These are phyloP conservation scores for Pelochelys cantorii DNA, from an alignment of 2,797 vertebrate genomes.

Conservation along the genomic window DNA sequence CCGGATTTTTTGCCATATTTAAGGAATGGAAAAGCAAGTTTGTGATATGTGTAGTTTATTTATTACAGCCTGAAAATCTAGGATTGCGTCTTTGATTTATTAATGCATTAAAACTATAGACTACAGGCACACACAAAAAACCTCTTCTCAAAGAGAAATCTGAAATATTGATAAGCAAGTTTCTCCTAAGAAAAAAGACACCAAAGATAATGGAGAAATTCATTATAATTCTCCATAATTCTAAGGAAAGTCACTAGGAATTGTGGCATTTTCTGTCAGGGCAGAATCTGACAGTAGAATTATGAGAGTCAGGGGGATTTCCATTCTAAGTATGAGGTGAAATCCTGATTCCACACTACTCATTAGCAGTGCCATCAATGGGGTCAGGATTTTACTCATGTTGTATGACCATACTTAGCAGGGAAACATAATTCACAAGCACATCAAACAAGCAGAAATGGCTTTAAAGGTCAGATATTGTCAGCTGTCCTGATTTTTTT, in stretches of 20 bases:
- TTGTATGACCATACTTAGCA: not conserved
- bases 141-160: not conserved
- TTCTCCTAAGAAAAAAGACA: not conserved
- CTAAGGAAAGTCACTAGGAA: not conserved
- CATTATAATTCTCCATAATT: too few relatives aligned
- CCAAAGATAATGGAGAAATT: accelerated
- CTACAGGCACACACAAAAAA: not conserved
- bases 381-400: not conserved
- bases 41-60: too few relatives aligned
- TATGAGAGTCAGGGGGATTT: too few relatives aligned
- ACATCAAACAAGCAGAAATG: not conserved
- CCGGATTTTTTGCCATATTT: too few relatives aligned
- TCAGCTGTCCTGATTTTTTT: not conserved
- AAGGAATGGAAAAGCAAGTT: too few relatives aligned
- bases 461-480: not conserved
- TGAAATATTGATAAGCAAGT: not conserved
- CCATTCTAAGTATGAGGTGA: too few relatives aligned
- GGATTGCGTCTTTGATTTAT: not conserved
- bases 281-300: too few relatives aligned
- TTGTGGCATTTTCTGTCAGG: not conserved
- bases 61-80: too few relatives aligned
- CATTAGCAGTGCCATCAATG: not conserved
- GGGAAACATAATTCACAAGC: not conserved
- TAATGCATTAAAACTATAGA: not conserved
- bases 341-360: too few relatives aligned